Evolutionary conservation across 1,140 invertebrate genomes (phyloP).

Genomic region (Archegozetes longisetosus): DNA sequence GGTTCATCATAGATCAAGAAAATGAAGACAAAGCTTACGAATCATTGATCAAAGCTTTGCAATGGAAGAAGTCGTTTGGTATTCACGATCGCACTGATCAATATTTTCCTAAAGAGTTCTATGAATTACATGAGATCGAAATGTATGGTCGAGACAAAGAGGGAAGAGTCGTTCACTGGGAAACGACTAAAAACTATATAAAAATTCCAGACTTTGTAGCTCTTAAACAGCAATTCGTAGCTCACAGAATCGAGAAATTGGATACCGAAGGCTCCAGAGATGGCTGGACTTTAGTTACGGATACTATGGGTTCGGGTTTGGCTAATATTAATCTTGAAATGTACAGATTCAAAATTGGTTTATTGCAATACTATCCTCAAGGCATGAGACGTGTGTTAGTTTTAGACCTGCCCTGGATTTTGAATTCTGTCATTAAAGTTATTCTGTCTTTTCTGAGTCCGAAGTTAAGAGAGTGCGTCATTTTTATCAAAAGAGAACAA

Average conservation of each 20-base stretch:
- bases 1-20: conserved; percentile 49
- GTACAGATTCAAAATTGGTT: neutral
- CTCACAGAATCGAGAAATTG: neutral
- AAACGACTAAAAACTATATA: neutral
- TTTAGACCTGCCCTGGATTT: neutral
- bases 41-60: conserved; percentile 62
- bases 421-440: neutral
- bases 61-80: conserved; percentile 63
- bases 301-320: neutral
- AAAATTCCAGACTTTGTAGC: neutral
- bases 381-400: neutral
- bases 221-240: neutral
- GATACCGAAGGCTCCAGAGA: neutral
- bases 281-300: conserved; percentile 5
- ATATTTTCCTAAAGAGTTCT: conserved; percentile 2
- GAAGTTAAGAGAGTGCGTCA: neutral
- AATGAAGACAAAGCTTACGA: conserved; percentile 45
- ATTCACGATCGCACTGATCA: conserved; percentile 35
- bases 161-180: conserved; percentile 7
- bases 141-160: conserved; percentile 1
- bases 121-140: conserved; percentile 2
- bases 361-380: neutral
- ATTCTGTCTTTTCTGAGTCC: conserved; percentile 1
- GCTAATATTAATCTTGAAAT: conserved; percentile 6
- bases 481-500: neutral